Percentiles rank a stretch among this genome's conserved stretches.
These are phyloP conservation scores for Alloscopus bannaensis DNA, from an alignment of 2,888 invertebrate species.

Conservation along the genomic window DNA sequence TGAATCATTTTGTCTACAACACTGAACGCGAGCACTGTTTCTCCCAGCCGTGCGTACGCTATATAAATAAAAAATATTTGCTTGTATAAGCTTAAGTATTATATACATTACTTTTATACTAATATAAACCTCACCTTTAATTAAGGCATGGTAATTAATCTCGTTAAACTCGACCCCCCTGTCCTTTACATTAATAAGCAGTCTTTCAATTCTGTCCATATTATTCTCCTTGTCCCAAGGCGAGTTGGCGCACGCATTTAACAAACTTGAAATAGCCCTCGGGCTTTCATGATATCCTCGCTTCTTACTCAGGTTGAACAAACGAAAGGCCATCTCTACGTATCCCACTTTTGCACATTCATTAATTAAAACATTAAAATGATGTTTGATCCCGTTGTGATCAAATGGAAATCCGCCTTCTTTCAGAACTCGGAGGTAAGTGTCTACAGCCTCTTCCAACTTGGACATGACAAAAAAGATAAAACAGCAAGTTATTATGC, in stretches of 20 bases:
- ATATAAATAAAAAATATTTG: conserved; percentile 38
- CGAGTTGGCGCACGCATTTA: conserved; percentile 91
- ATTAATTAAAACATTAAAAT: conserved; percentile 88
- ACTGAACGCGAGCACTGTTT: conserved; percentile 85
- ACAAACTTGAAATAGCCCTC: conserved; percentile 88
- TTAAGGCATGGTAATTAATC: conserved; percentile 90
- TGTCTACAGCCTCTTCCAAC: conserved; percentile 70
- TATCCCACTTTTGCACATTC: conserved; percentile 90
- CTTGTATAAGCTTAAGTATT: not conserved
- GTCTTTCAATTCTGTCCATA: conserved; percentile 81
- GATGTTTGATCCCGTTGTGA: conserved; percentile 78
- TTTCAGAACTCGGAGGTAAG: conserved; percentile 54
- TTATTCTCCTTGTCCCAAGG: conserved; percentile 82
- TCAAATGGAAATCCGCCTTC: conserved; percentile 67
- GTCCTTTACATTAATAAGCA: conserved; percentile 83
- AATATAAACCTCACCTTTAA: conserved; percentile 82
- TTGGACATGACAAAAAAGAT: conserved; percentile 29
- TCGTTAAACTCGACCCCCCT: conserved; percentile 81
- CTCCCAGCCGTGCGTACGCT: conserved; percentile 90
- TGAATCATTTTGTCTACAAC: conserved; percentile 89
- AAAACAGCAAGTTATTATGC: conserved; percentile 7
- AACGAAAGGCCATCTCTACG: conserved; percentile 88
- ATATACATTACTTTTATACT: not conserved
- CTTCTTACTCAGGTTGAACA: conserved; percentile 89
- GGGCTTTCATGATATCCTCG: conserved; percentile 82